Percentiles rank a stretch among this genome's conserved stretches.
phyloP scores from a whole-genome alignment of 2,888 invertebrate species.

The Papilio protenor region DNA sequence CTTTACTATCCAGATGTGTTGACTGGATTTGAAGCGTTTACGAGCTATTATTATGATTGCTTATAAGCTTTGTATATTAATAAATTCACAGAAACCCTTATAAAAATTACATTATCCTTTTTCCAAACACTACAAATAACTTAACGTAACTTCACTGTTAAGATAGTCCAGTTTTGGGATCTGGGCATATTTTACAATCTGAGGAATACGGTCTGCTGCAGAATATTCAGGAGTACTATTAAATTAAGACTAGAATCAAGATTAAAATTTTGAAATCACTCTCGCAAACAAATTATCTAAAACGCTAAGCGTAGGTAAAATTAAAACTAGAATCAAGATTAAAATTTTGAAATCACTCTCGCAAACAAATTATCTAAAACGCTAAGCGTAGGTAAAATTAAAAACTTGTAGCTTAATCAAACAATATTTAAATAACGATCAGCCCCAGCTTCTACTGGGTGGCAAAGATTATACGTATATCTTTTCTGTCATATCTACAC shows the following conservation, averaged over 20 bases:
- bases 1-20: conserved; percentile 33
- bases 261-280: neutral
- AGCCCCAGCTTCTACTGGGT: too few relatives aligned
- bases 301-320: too few relatives aligned
- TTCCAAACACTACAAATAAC: neutral
- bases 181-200: neutral
- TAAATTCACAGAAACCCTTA: neutral
- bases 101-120: neutral
- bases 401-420: too few relatives aligned
- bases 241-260: neutral
- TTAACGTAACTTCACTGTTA: neutral
- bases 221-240: neutral
- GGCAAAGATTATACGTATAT: too few relatives aligned
- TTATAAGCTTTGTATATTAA: neutral
- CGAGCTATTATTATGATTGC: conserved; percentile 1
- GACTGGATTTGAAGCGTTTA: conserved; percentile 50
- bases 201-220: neutral
- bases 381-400: too few relatives aligned
- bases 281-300: too few relatives aligned
- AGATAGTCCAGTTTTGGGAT: neutral
- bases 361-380: too few relatives aligned
- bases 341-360: too few relatives aligned
- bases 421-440: too few relatives aligned
- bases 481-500: too few relatives aligned
- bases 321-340: neutral